Evolutionary conservation across 2,113 vertebrate genomes (phyloP).

Genomic region (Entomyzon cyanotis): DNA sequence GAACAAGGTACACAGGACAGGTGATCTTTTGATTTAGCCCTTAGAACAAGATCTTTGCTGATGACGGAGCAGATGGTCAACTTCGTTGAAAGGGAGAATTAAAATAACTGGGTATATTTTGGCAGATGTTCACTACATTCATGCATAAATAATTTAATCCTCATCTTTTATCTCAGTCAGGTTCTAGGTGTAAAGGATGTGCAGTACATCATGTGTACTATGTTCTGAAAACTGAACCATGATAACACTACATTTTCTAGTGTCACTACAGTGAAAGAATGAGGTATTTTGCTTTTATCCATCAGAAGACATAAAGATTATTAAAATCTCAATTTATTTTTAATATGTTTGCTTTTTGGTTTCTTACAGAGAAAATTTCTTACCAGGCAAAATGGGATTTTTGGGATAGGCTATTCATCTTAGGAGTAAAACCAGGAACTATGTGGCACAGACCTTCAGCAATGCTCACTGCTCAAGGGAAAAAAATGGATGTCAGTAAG

Average conservation of each 20-base stretch:
- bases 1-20: conserved; percentile 1
- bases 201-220: not conserved
- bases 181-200: not conserved
- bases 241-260: not conserved
- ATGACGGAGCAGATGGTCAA: conserved; percentile 62
- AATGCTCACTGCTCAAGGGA: not conserved
- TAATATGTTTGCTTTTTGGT: not conserved
- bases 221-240: not conserved
- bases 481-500: not conserved
- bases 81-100: conserved; percentile 5
- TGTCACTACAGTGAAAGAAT: not conserved
- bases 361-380: not conserved
- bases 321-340: not conserved
- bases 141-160: conserved; percentile 12
- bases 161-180: not conserved
- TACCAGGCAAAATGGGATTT: not conserved
- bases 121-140: conserved; percentile 43
- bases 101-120: conserved; percentile 52
- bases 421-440: not conserved
- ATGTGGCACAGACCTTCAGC: not conserved
- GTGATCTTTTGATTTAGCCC: conserved; percentile 50
- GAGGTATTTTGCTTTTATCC: not conserved
- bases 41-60: conserved; percentile 33
- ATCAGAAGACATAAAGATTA: not conserved
- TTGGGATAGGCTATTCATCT: not conserved